Base-by-base conservation (phyloP, 1,140 invertebrate genomes). In the Sesamia nonagrioides region DNA sequence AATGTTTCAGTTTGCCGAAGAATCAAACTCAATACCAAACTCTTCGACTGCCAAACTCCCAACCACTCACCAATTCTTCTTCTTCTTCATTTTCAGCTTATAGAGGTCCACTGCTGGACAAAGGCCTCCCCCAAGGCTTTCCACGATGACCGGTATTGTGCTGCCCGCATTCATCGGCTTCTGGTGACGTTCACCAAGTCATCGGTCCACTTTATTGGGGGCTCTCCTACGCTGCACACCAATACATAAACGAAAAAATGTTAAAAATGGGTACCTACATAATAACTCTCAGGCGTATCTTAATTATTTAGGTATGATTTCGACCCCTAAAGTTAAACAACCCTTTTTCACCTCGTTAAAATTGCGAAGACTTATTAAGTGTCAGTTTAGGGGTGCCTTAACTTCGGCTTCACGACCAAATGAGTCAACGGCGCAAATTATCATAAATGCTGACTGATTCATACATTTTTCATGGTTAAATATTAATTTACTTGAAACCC, bases 281-380 rank as follows among this genome's bases (percentile, higher is more conserved):
- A 72, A 37, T 69, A 27, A 27, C 27, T 69, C 13, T 50, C 45
- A 1, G 37, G 45, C 37, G 71, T 42, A 56, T 50, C 45, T 52
- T 75, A 75, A 61, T 75, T 75, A 75, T 75, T 61, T 75, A 75
- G 56, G 56, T 52, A 75, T 75, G 56, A 75, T 63, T 75, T 61
- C 58, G 21, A 75, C 37, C 58, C 73, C 58, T 11, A 13, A 42
- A 58, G 52, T 60, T 58, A 75, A 75, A 21, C 18, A 27, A 63
- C 13, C 73, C 73, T 45, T 75, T 75, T 35, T 45, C 66, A 69
- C 35, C 73, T 75, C 58, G 73, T 75, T 75, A 75, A 75, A 75
- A 75, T 75, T 75, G 73, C 56, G 73, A 75, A 75, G 73, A 75
- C 73, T 63, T 75, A 75, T 75, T 75, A 75, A 75, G 58, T 63